Evolutionary conservation across 2,888 invertebrate genomes (phyloP).

Genomic region (Drosophila mayaguana): DNA sequence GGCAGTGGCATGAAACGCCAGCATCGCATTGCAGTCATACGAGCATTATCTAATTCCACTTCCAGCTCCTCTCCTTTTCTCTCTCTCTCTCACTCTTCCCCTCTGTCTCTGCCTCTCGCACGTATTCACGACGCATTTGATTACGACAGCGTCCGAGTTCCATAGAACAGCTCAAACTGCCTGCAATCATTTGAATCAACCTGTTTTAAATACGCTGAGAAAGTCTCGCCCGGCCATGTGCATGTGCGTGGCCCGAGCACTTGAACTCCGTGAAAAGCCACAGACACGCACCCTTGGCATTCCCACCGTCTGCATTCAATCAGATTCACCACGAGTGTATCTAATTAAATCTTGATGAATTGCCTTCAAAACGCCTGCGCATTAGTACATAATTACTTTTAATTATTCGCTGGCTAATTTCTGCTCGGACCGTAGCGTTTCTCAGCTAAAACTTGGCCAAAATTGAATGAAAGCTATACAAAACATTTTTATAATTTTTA

Average conservation of each 20-base stretch:
- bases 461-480: no score
- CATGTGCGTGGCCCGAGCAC: constrained; percentile 27
- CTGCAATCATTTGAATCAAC: constrained; percentile 69
- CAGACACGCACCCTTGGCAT: constrained; percentile 33
- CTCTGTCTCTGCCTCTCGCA: constrained; percentile 21
- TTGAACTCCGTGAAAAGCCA: constrained; percentile 24
- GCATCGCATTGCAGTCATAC: constrained; percentile 75
- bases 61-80: constrained; percentile 13
- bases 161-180: constrained; percentile 36
- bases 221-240: constrained; percentile 36
- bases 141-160: constrained; percentile 35
- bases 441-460: background rate
- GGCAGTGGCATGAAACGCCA: constrained; percentile 74
- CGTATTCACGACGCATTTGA: constrained; percentile 40
- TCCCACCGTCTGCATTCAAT: constrained; percentile 41
- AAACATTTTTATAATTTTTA: no score
- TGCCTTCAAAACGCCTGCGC: constrained; percentile 25
- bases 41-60: constrained; percentile 76
- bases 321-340: constrained; percentile 16
- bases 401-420: constrained; percentile 10
- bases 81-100: constrained; percentile 30
- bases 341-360: constrained; percentile 45
- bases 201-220: constrained; percentile 72
- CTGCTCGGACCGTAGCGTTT: no score
- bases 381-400: constrained; percentile 39